Conservation (phyloP, 2,113 vertebrate species). For the Colossoma macropomum region DNA sequence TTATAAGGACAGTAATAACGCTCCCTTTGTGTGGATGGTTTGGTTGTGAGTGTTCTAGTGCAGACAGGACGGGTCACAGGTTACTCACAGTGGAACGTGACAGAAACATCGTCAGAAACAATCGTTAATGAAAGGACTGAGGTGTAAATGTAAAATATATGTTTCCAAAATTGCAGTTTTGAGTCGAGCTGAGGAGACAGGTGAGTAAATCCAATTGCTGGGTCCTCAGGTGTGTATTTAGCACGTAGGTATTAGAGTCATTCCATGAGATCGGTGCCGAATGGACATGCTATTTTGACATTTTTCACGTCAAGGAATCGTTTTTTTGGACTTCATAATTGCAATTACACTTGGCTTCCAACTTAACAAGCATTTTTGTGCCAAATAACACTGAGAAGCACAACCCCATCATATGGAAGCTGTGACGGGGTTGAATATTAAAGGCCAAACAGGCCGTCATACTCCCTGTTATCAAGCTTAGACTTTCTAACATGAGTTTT, state of each 20-base stretch:
- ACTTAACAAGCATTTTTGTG: too few relatives aligned
- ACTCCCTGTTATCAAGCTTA: too few relatives aligned
- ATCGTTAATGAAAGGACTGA: background rate
- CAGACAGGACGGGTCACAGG: background rate
- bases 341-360: too few relatives aligned
- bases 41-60: constrained; percentile 9
- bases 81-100: background rate
- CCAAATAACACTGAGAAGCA: too few relatives aligned
- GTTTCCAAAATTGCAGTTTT: background rate
- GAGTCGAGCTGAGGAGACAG: background rate
- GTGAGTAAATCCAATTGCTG: background rate
- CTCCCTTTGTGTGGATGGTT: background rate
- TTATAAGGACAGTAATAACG: constrained; percentile 43
- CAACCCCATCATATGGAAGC: too few relatives aligned
- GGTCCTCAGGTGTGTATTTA: background rate
- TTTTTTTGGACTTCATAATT: too few relatives aligned
- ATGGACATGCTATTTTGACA: too few relatives aligned
- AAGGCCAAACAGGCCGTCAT: too few relatives aligned
- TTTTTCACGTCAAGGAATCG: too few relatives aligned
- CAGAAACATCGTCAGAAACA: background rate
- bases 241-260: background rate
- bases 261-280: too few relatives aligned
- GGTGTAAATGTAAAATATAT: background rate
- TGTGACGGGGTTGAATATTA: too few relatives aligned
- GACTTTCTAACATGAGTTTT: too few relatives aligned